These are phyloP conservation scores for Cavia aperea DNA, from an alignment of 2,113 vertebrate genomes.

Conservation along the genomic window DNA sequence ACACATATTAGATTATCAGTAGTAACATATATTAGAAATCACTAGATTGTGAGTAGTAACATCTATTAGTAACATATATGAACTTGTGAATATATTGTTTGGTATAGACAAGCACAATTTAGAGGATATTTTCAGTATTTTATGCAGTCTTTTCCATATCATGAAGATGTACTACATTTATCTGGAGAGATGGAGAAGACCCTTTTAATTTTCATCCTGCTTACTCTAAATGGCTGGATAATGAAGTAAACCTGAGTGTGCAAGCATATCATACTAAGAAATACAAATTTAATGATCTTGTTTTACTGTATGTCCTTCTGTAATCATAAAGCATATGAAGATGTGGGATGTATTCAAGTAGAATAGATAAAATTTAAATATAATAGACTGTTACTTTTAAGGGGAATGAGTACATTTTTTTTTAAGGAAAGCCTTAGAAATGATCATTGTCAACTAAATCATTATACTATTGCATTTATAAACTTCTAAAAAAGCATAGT, in stretches of 20 bases:
- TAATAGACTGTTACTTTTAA: neutral
- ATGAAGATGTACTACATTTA: slow-evolving; percentile 41
- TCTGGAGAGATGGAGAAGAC: slow-evolving; percentile 23
- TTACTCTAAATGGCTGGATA: slow-evolving; percentile 46
- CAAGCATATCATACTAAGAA: slow-evolving; percentile 45
- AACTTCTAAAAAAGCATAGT: slow-evolving; percentile 12
- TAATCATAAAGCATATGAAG: neutral
- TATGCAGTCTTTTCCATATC: slow-evolving; percentile 5
- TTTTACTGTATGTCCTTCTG: slow-evolving; percentile 18
- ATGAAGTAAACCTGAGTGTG: slow-evolving; percentile 47
- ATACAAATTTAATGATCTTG: slow-evolving; percentile 28
- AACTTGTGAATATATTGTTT: slow-evolving; percentile 32
- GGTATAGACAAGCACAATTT: slow-evolving; percentile 48
- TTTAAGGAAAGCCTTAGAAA: neutral
- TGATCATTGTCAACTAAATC: neutral
- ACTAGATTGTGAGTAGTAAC: neutral
- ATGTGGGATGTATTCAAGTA: neutral
- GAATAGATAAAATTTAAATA: neutral
- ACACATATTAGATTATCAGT: slow-evolving; percentile 29
- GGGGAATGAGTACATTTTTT: neutral
- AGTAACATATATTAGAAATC: slow-evolving; percentile 36
- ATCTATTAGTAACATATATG: slow-evolving; percentile 44
- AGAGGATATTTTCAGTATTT: slow-evolving; percentile 42
- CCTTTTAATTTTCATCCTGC: slow-evolving; percentile 40
- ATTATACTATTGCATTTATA: neutral